A percentile compares a stretch with the other conserved stretches of the same genome.
Evolutionary conservation across 1,140 invertebrate genomes (phyloP).

Genomic region (Phocides pigmalion): DNA sequence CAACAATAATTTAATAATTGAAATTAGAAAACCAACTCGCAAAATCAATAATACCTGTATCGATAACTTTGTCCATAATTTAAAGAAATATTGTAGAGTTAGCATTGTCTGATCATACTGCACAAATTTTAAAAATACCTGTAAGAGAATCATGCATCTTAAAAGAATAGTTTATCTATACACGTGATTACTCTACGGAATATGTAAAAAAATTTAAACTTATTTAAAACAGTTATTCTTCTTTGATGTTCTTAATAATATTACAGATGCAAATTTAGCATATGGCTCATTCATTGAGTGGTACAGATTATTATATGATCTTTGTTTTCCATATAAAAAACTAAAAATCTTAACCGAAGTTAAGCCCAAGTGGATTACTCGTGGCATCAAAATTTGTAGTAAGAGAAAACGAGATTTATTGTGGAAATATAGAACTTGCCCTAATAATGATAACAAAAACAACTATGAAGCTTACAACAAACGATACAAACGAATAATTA

Average conservation of each 20-base stretch:
- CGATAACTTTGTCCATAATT: conserved; percentile 4
- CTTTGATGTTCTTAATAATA: not conserved
- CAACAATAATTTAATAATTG: not conserved
- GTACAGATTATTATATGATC: not conserved
- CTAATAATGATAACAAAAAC: conserved; percentile 1
- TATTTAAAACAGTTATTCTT: not conserved
- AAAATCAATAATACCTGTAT: conserved; percentile 21
- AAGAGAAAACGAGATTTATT: conserved; percentile 14
- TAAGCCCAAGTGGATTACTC: not conserved
- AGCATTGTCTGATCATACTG: not conserved
- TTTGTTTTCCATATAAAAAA: not conserved
- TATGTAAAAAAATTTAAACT: not conserved
- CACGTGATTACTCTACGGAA: not conserved
- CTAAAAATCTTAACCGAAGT: not conserved
- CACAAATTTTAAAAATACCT: not conserved
- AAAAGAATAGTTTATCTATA: not conserved
- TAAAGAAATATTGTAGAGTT: not conserved
- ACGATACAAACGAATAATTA: conserved; percentile 1
- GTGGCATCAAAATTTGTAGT: conserved; percentile 15
- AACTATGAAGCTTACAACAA: conserved; percentile 5
- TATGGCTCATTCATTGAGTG: not conserved
- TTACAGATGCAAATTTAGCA: not conserved
- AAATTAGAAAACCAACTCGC: not conserved
- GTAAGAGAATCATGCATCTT: not conserved
- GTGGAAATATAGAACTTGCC: conserved; percentile 13